Percentiles rank a stretch among this genome's conserved stretches.
Conservation (phyloP, 1,140 invertebrate genomes). For the Drosophila kurseongensis region DNA sequence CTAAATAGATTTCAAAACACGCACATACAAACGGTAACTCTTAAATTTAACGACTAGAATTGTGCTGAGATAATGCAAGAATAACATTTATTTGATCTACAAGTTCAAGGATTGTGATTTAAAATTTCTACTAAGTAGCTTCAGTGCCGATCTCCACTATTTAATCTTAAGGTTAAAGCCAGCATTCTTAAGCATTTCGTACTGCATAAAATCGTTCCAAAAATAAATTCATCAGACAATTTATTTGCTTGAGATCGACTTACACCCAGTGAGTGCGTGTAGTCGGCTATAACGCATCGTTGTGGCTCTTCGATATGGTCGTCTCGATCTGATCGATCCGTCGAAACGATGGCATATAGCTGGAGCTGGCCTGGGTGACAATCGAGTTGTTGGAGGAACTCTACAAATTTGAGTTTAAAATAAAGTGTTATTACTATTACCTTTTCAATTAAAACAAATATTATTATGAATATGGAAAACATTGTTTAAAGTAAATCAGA, state of each 20-base stretch:
- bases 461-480: too few relatives aligned
- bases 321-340: conserved; percentile 83
- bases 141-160: conserved; percentile 41
- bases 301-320: conserved; percentile 79
- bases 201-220: conserved; percentile 65
- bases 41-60: conserved; percentile 62
- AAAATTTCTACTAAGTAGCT: conserved; percentile 62
- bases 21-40: conserved; percentile 10
- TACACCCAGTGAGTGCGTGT: conserved; percentile 73
- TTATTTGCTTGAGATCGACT: conserved; percentile 40
- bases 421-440: too few relatives aligned
- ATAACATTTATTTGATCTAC: conserved; percentile 26
- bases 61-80: conserved; percentile 63
- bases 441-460: too few relatives aligned
- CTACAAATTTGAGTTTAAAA: conserved; percentile 29
- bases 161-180: conserved; percentile 17
- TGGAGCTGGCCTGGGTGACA: conserved; percentile 76
- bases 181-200: conserved; percentile 14
- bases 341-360: conserved; percentile 79
- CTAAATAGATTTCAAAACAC: conserved; percentile 28
- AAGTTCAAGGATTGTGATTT: conserved; percentile 31
- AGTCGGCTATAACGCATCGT: conserved; percentile 82
- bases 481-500: too few relatives aligned
- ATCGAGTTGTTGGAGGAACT: conserved; percentile 84
- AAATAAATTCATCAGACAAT: conserved; percentile 65